A percentile compares a stretch with the other conserved stretches of the same genome.
phyloP scores from a whole-genome alignment of 2,888 invertebrate genomes.

The Spatulosminthurus flaviceps region DNA sequence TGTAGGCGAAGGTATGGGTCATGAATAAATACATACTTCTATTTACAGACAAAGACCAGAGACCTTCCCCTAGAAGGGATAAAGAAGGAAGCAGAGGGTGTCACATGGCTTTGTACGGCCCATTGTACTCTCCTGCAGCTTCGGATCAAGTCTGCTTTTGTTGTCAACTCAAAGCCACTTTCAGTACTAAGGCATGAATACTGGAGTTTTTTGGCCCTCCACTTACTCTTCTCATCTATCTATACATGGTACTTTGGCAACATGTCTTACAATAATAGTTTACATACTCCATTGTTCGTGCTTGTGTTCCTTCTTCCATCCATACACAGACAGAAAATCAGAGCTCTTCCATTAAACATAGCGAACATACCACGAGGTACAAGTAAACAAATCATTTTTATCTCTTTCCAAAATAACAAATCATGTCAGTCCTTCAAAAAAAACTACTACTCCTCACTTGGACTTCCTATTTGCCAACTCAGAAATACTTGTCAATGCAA shows the following conservation, averaged over 20 bases:
- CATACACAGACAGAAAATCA: too few relatives aligned
- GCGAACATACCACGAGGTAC: neutral
- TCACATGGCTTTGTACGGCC: constrained; percentile 28
- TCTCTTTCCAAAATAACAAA: constrained; percentile 32
- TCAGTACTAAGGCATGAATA: constrained; percentile 19
- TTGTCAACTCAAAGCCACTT: constrained; percentile 44
- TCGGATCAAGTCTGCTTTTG: constrained; percentile 41
- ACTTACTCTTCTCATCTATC: neutral
- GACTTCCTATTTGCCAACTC: constrained; percentile 30
- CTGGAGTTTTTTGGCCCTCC: constrained; percentile 23
- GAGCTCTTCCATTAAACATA: too few relatives aligned
- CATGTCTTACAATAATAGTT: too few relatives aligned
- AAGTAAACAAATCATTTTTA: constrained; percentile 44
- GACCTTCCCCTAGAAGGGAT: neutral
- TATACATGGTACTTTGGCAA: neutral
- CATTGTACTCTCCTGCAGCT: constrained; percentile 22
- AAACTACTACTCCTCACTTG: constrained; percentile 28
- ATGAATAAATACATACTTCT: constrained; percentile 34
- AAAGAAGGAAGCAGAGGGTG: constrained; percentile 27
- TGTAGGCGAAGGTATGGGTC: constrained; percentile 16
- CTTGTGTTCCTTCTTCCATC: too few relatives aligned
- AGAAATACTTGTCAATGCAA: constrained; percentile 24
- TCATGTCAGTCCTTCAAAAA: neutral
- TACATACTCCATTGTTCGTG: too few relatives aligned
- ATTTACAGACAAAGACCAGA: neutral